Conservation (phyloP, 2,113 vertebrate genomes). For the Pteropus alecto region DNA sequence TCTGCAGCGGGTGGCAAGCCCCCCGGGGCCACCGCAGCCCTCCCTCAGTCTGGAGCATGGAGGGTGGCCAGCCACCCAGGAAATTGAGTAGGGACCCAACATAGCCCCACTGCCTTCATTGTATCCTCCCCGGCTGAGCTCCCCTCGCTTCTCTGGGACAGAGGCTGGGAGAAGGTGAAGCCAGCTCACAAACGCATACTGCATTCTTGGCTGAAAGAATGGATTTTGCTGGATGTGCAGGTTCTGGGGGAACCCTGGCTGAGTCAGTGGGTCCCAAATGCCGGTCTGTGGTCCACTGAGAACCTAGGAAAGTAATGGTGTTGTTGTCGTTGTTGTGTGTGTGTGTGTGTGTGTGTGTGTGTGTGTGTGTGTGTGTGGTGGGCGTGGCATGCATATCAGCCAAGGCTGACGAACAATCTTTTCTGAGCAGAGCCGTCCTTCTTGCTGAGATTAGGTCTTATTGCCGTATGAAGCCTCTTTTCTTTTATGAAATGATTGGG, state of each 20-base stretch:
- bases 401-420: neutral
- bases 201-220: accelerated
- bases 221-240: accelerated
- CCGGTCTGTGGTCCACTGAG: too few species aligned
- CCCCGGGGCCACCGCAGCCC: neutral
- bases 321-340: accelerated
- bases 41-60: neutral
- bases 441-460: neutral
- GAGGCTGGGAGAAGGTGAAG: neutral
- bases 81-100: neutral
- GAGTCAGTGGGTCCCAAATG: neutral
- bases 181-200: neutral
- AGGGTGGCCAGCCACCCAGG: neutral
- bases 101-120: neutral
- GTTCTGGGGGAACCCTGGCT: neutral
- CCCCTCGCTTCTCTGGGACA: neutral
- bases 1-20: neutral
- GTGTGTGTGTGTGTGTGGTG: neutral
- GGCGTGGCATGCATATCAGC: neutral
- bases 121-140: neutral
- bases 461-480: neutral
- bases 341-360: neutral
- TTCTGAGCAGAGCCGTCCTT: neutral
- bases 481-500: neutral
- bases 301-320: neutral